phyloP scores from a whole-genome alignment of 2,797 vertebrate species.

The Chaetodon trifasciatus region DNA sequence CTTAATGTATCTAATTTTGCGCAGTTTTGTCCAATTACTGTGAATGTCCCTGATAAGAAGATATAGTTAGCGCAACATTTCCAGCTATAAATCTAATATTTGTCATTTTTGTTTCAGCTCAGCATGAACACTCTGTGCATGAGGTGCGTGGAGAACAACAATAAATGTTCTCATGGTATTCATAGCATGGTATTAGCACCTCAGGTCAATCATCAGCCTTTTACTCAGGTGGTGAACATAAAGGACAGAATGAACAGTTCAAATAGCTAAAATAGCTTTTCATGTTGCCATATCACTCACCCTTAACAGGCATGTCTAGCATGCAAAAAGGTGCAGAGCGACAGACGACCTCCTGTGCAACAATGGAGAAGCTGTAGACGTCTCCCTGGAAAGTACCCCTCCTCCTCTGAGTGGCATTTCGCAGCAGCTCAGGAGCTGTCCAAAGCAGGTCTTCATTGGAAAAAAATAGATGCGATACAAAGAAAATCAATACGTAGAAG shows the following conservation, averaged over 20 bases:
- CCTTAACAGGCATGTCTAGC: conserved; percentile 90
- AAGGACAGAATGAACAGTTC: background rate
- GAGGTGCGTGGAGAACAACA: background rate
- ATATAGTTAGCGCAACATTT: background rate
- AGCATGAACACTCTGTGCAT: background rate
- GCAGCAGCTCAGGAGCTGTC: conserved; percentile 93
- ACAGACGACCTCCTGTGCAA: conserved; percentile 93
- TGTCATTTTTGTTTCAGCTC: background rate
- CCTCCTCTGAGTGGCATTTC: conserved; percentile 74
- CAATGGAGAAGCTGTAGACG: conserved; percentile 91
- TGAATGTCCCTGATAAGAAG: background rate
- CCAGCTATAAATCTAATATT: background rate
- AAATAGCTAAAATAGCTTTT: background rate
- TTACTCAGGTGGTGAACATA: background rate
- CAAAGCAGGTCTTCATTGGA: conserved; percentile 87
- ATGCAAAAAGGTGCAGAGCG: conserved; percentile 92
- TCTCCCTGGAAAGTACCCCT: conserved; percentile 87
- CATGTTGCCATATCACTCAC: conserved; percentile 70
- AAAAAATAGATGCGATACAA: background rate
- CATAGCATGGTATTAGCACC: background rate
- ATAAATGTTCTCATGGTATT: background rate
- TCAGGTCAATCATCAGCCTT: background rate
- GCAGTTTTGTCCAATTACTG: background rate
- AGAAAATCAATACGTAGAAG: background rate
- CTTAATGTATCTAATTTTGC: background rate